Evolutionary conservation across 2,888 invertebrate genomes (phyloP).

Genomic region (Ophioninae sp.): DNA sequence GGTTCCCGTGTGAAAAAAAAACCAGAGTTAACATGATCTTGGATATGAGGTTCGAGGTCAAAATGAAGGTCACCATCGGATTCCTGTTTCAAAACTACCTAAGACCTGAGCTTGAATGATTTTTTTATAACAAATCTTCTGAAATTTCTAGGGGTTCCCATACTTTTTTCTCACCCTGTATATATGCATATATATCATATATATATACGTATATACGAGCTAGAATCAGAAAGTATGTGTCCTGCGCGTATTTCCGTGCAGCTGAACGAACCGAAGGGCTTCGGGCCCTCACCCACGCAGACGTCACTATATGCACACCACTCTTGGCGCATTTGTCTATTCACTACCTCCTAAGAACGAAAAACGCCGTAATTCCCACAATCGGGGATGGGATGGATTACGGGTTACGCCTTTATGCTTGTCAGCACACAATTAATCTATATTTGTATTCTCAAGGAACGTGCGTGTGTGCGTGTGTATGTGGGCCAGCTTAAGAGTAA

Average conservation of each 20-base stretch:
- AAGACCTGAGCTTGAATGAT: too few species aligned
- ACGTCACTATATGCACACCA: slow-evolving; percentile 9
- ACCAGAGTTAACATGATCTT: too few species aligned
- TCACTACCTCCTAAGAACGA: background rate
- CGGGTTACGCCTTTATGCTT: background rate
- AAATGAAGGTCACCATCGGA: too few species aligned
- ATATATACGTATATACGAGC: too few species aligned
- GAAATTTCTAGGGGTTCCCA: too few species aligned
- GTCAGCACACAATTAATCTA: background rate
- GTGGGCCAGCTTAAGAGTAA: background rate
- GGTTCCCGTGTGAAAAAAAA: too few species aligned
- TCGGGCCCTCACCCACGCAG: slow-evolving; percentile 41
- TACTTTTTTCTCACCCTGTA: too few species aligned
- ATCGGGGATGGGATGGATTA: background rate
- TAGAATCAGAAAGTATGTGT: slow-evolving; percentile 17
- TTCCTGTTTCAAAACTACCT: too few species aligned
- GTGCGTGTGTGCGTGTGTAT: background rate
- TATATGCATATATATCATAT: too few species aligned
- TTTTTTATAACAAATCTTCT: too few species aligned
- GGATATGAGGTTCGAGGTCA: too few species aligned
- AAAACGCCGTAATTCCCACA: background rate
- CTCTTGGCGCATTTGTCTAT: background rate
- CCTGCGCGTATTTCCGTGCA: slow-evolving; percentile 57
- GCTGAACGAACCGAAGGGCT: slow-evolving; percentile 50
- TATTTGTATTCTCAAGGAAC: background rate